Base-by-base conservation (phyloP, 2,888 invertebrate species). In the Lingula anatina region DNA sequence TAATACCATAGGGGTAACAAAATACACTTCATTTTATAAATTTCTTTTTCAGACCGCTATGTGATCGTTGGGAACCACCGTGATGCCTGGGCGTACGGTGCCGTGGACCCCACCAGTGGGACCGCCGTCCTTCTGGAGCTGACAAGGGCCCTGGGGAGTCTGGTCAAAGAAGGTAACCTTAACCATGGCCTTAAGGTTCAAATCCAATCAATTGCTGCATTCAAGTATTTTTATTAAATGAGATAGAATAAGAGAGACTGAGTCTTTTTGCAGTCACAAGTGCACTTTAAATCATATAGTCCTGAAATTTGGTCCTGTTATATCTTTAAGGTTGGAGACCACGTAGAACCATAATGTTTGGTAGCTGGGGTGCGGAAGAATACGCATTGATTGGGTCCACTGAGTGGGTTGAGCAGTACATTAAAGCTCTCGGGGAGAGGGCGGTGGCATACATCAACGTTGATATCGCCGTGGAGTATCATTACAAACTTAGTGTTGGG, bases 361-460 rank as follows among this genome's bases (percentile, higher is more conserved):
- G 77, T 57, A 75, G 76, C 27, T 82, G 81, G 81, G 81, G 78
- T 46, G 80, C 78, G 1, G 80, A 81, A 57, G 81, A 81, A 53
- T 77, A 73, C 50, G 78, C 77, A 4, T 60, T 80, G 7, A 66
- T 80, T 40, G 81, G 81, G 2, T 79, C 81, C 3, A 76, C 74
- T 0, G 81, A 81, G 61, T 81, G 78, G 71, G 75, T 80, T 3
- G 79, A 81, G 67, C 59, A 66, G 47, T 55, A 62, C 47, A 44
- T 63, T 55, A 59, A 66, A 56, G 49, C 55, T 9, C 47, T 68
- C 12, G 54, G 50, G 35, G 59, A 60, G 40, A 51, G 67, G 48
- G 62, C 57, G 18, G 58, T 67, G 15, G 65, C 65, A 28, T 66
- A 66, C 46, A 49, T 67, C 4, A 67, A 67, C 51, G 56, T 63